A percentile compares a stretch with the other conserved stretches of the same genome.
These are phyloP conservation scores for Penaeus monodon DNA, from an alignment of 2,888 invertebrate species.

Conservation along the genomic window DNA sequence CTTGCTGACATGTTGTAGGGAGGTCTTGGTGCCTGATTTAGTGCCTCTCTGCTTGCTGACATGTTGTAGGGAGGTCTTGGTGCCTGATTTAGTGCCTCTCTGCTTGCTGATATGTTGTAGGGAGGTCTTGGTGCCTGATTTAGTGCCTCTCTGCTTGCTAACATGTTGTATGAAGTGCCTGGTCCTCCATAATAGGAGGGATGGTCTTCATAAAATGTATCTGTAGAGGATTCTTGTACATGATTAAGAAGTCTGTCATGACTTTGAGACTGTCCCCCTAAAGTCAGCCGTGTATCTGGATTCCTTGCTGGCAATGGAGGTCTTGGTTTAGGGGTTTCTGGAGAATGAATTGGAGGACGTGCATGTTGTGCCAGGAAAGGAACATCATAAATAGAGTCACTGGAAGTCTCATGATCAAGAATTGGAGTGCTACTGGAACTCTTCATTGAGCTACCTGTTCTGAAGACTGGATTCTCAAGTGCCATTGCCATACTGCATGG, in stretches of 20 bases:
- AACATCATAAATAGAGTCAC: constrained; percentile 21
- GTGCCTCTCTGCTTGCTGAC: constrained; percentile 3
- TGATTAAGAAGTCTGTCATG: constrained; percentile 16
- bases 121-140: not conserved
- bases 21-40: not conserved
- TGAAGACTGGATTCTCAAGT: constrained; percentile 10
- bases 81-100: constrained; percentile 16
- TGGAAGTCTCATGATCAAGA: not conserved
- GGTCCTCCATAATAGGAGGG: constrained; percentile 1
- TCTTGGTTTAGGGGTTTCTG: not conserved
- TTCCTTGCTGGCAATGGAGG: constrained; percentile 30
- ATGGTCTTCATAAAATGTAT: too few relatives aligned
- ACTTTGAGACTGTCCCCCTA: not conserved
- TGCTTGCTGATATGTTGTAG: constrained; percentile 1
- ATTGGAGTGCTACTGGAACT: constrained; percentile 5
- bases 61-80: not conserved
- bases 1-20: not conserved
- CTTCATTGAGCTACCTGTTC: not conserved
- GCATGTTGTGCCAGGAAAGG: not conserved
- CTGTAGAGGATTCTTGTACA: too few relatives aligned
- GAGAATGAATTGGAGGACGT: not conserved
- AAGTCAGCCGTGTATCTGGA: not conserved
- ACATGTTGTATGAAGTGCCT: not conserved
- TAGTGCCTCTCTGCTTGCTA: constrained; percentile 2
- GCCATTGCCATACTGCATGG: constrained; percentile 4